These are phyloP conservation scores for Zeus faber DNA, from an alignment of 2,113 vertebrate species.

Conservation along the genomic window DNA sequence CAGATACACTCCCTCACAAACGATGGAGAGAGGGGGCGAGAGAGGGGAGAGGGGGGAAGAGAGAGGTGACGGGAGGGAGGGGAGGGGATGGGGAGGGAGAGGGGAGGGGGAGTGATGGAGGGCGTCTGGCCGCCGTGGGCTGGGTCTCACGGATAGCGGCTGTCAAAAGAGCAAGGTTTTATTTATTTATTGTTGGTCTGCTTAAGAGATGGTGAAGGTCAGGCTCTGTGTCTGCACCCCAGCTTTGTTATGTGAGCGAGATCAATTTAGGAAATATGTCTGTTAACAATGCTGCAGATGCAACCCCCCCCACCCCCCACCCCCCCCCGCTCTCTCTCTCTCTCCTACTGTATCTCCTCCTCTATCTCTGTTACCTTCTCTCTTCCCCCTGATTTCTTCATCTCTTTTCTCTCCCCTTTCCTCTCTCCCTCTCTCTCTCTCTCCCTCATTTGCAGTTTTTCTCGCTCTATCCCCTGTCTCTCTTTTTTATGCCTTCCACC, in stretches of 20 bases:
- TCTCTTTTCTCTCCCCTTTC: constrained; percentile 32
- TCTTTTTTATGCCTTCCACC: constrained; percentile 35
- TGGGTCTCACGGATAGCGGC: constrained; percentile 58
- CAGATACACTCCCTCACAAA: constrained; percentile 65
- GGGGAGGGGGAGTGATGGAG: constrained; percentile 32
- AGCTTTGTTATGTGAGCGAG: constrained; percentile 65
- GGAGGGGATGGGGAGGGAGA: constrained; percentile 40
- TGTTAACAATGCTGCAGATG: constrained; percentile 72
- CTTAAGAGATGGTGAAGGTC: constrained; percentile 80
- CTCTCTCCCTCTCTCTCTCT: constrained; percentile 19
- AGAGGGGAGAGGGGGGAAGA: constrained; percentile 10
- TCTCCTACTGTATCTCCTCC: constrained; percentile 23
- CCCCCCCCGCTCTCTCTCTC: constrained; percentile 15
- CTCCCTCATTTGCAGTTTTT: constrained; percentile 18
- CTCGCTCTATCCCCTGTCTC: constrained; percentile 17
- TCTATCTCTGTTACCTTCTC: constrained; percentile 33
- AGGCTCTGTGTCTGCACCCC: constrained; percentile 65
- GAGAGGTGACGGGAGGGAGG: constrained; percentile 34
- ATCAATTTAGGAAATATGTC: constrained; percentile 80
- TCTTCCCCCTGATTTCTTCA: not conserved
- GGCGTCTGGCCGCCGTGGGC: constrained; percentile 49
- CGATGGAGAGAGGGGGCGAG: constrained; percentile 28
- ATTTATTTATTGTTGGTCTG: constrained; percentile 78
- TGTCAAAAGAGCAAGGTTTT: constrained; percentile 74
- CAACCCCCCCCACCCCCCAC: constrained; percentile 46